A percentile compares a stretch with the other conserved stretches of the same genome.
Evolutionary conservation across 1,140 invertebrate species (phyloP).

Genomic region (Schmidtea mediterranea): DNA sequence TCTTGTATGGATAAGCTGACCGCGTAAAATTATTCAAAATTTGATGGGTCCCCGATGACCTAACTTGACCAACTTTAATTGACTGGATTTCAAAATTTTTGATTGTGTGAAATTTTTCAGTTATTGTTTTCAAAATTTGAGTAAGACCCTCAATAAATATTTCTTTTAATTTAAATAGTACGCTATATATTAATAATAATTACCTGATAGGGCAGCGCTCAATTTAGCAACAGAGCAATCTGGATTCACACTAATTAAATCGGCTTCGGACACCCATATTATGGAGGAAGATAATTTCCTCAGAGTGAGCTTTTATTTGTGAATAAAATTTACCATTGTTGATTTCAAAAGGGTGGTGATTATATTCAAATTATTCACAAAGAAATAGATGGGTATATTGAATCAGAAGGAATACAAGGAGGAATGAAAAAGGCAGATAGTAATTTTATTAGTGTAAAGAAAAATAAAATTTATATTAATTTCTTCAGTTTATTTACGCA

Average conservation of each 20-base stretch:
- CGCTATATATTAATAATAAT: too few species aligned
- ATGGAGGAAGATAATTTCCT: background rate
- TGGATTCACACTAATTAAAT: constrained; percentile 17
- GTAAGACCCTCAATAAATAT: too few species aligned
- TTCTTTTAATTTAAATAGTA: too few species aligned
- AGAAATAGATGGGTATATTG: constrained; percentile 24
- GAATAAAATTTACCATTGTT: background rate
- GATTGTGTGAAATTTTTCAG: too few species aligned
- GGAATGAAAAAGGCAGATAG: constrained; percentile 25
- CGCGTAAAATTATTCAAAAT: too few species aligned
- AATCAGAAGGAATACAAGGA: constrained; percentile 25
- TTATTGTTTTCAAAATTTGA: too few species aligned
- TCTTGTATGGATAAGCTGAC: too few species aligned
- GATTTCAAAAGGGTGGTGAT: constrained; percentile 14
- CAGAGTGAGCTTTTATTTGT: too few species aligned
- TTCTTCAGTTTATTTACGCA: constrained; percentile 22
- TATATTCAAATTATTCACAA: constrained; percentile 25
- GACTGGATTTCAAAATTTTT: too few species aligned
- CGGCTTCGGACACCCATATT: constrained; percentile 11
- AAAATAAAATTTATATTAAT: background rate
- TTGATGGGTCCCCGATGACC: too few species aligned
- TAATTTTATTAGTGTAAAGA: constrained; percentile 10
- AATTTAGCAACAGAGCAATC: constrained; percentile 19
- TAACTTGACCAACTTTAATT: too few species aligned
- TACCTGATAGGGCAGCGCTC: constrained; percentile 14